These are phyloP conservation scores for Paramormyrops kingsleyae DNA, from an alignment of 2,113 vertebrate species.

Conservation along the genomic window DNA sequence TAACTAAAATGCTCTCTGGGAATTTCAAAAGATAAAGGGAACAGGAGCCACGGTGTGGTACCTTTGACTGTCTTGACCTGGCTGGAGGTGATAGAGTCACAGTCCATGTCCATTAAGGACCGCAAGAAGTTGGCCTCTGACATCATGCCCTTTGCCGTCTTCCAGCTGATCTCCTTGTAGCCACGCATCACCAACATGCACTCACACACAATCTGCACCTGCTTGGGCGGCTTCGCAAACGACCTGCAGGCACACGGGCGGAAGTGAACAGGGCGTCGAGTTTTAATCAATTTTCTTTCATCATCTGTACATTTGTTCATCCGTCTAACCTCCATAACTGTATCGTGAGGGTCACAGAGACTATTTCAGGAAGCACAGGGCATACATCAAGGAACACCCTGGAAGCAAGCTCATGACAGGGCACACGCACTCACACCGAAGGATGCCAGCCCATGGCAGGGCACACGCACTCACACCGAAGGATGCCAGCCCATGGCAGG, in stretches of 20 bases:
- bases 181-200: conserved; percentile 89
- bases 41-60: conserved; percentile 34
- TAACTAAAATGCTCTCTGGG: background rate
- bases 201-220: conserved; percentile 87
- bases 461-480: background rate
- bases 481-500: background rate
- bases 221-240: conserved; percentile 88
- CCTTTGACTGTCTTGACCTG: conserved; percentile 81
- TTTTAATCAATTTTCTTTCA: background rate
- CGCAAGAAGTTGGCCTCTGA: conserved; percentile 87
- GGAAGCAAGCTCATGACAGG: background rate
- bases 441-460: background rate
- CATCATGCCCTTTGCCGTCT: conserved; percentile 90
- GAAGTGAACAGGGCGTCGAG: background rate
- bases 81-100: conserved; percentile 66
- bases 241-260: conserved; percentile 57
- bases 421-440: background rate
- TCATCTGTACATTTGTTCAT: background rate
- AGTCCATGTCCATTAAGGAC: conserved; percentile 83
- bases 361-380: background rate
- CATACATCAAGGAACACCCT: background rate
- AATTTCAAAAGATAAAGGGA: background rate
- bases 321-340: background rate
- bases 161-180: conserved; percentile 88
- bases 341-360: background rate